Evolutionary conservation across 2,888 invertebrate genomes (phyloP).

Genomic region (Mythimna ferrago): DNA sequence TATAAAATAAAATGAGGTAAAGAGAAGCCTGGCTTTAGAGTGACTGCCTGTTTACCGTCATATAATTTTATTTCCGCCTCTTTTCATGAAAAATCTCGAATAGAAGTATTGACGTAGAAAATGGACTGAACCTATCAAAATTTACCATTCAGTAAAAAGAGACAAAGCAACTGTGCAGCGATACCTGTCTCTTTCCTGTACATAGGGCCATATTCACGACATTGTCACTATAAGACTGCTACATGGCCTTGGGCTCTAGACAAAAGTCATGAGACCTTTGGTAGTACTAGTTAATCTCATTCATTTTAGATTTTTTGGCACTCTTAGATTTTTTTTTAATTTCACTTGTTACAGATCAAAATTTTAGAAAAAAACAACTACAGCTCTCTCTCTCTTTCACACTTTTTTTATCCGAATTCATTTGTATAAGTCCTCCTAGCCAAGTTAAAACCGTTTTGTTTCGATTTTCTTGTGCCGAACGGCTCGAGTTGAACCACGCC

Average conservation of each 20-base stretch:
- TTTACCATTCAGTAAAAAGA: background rate
- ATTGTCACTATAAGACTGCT: background rate
- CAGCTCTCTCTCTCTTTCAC: background rate
- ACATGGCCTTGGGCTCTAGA: background rate
- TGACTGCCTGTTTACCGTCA: slow-evolving; percentile 21
- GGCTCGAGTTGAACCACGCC: too few species aligned
- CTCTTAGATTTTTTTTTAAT: too few species aligned
- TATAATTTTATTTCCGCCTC: slow-evolving; percentile 22
- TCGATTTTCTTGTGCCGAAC: too few species aligned
- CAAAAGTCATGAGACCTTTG: too few species aligned
- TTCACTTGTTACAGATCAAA: too few species aligned
- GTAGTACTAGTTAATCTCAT: too few species aligned
- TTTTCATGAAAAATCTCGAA: slow-evolving; percentile 51
- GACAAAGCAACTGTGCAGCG: background rate
- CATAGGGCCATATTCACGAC: background rate
- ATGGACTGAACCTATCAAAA: background rate
- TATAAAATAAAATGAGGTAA: background rate
- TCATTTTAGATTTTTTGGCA: too few species aligned
- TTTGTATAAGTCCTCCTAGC: too few species aligned
- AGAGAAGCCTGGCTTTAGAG: slow-evolving; percentile 4
- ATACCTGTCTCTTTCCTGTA: background rate
- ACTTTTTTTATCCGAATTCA: background rate
- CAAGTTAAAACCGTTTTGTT: too few species aligned
- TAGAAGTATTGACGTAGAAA: background rate
- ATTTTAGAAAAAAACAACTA: background rate